Percentiles rank a stretch among this genome's conserved stretches.
These are phyloP conservation scores for Strigamia crassipes DNA, from an alignment of 2,888 invertebrate genomes.

Conservation along the genomic window DNA sequence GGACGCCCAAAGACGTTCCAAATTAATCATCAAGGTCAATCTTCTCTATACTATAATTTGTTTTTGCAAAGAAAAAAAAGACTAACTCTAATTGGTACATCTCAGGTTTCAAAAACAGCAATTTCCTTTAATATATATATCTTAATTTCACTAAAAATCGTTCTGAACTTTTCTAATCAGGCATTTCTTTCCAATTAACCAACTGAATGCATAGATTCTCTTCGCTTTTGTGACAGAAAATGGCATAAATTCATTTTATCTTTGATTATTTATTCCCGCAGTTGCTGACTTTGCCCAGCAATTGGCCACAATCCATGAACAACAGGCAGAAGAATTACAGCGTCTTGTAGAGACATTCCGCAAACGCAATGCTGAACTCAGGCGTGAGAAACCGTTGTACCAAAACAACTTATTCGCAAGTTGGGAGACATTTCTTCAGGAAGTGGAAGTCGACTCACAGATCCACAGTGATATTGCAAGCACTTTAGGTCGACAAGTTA, in stretches of 20 bases:
- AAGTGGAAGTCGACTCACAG: constrained; percentile 83
- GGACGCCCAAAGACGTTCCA: no score
- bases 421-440: constrained; percentile 88
- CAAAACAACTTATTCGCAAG: constrained; percentile 82
- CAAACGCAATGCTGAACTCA: constrained; percentile 80
- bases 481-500: constrained; percentile 73
- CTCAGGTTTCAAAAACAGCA: neutral
- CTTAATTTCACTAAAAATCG: no score
- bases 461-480: constrained; percentile 83
- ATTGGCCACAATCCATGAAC: constrained; percentile 84
- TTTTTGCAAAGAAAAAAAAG: no score
- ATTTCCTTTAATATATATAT: no score
- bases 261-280: constrained; percentile 60
- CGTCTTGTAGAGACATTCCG: constrained; percentile 83
- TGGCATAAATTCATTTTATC: neutral
- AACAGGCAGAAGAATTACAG: constrained; percentile 84
- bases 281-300: constrained; percentile 91
- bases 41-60: no score
- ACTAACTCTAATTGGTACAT: neutral
- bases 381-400: constrained; percentile 82
- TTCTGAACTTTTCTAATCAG: no score
- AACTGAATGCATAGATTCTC: no score
- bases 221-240: neutral
- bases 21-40: no score
- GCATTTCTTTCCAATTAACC: no score